Percentiles rank a stretch among this genome's conserved stretches.
These are phyloP conservation scores for Coreoperca whiteheadi DNA, from an alignment of 2,113 vertebrate species.

Conservation along the genomic window DNA sequence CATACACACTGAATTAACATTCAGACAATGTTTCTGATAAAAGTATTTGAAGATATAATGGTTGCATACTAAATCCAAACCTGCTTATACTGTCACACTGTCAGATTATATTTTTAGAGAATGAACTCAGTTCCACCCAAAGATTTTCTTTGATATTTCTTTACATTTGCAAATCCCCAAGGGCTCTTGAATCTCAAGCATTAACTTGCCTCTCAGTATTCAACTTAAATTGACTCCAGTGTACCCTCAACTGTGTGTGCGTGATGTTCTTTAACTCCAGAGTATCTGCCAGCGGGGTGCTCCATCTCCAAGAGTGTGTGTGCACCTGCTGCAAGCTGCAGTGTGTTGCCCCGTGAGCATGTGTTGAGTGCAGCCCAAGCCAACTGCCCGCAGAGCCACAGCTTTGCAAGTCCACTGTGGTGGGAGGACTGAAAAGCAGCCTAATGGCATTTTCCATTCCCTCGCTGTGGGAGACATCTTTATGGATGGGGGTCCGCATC, in stretches of 20 bases:
- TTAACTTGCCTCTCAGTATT: slow-evolving; percentile 14
- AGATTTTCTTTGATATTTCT: slow-evolving; percentile 55
- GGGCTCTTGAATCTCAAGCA: slow-evolving; percentile 14
- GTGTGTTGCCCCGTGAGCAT: background rate
- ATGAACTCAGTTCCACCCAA: slow-evolving; percentile 47
- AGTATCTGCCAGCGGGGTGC: background rate
- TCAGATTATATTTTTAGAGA: slow-evolving; percentile 50
- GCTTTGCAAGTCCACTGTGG: slow-evolving; percentile 27
- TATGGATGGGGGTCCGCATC: background rate
- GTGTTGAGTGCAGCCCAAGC: background rate
- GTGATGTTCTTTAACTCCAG: background rate
- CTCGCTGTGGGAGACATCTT: slow-evolving; percentile 36
- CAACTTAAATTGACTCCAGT: slow-evolving; percentile 18
- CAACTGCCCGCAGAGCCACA: slow-evolving; percentile 12
- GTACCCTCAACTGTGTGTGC: slow-evolving; percentile 11
- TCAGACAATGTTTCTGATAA: slow-evolving; percentile 24
- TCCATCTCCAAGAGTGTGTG: slow-evolving; percentile 3
- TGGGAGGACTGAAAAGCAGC: slow-evolving; percentile 25
- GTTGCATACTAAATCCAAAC: slow-evolving; percentile 34
- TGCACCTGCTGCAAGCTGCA: background rate
- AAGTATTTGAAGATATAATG: slow-evolving; percentile 15
- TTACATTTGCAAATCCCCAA: slow-evolving; percentile 43
- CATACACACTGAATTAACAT: slow-evolving; percentile 19
- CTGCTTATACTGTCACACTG: slow-evolving; percentile 26
- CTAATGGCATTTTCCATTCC: slow-evolving; percentile 48